Evolutionary conservation across 2,888 invertebrate species (phyloP).

Genomic region (Agapostemon virescens): DNA sequence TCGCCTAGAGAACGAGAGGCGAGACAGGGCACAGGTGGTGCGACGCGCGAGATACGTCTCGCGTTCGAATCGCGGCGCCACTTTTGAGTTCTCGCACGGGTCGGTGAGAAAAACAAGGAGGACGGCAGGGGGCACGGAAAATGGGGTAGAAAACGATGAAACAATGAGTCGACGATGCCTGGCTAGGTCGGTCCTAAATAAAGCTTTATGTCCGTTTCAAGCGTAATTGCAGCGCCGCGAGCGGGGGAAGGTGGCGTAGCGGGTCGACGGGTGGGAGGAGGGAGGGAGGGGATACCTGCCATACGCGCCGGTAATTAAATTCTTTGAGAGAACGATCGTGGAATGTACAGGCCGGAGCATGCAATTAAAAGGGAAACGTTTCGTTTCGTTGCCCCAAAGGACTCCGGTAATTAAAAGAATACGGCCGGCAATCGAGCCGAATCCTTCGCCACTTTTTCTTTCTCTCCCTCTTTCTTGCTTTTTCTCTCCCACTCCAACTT

Average conservation of each 20-base stretch:
- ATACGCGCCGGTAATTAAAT: slow-evolving; percentile 77
- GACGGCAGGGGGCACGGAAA: background rate
- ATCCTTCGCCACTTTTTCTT: slow-evolving; percentile 58
- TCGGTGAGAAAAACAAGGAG: slow-evolving; percentile 19
- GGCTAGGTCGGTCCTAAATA: slow-evolving; percentile 64
- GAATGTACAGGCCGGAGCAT: slow-evolving; percentile 76
- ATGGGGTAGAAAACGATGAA: slow-evolving; percentile 11
- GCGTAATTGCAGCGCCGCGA: slow-evolving; percentile 63
- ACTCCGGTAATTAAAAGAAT: slow-evolving; percentile 79
- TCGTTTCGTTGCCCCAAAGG: slow-evolving; percentile 73
- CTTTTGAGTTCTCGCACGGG: background rate
- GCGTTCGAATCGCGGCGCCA: slow-evolving; percentile 1
- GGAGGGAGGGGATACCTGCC: slow-evolving; percentile 65
- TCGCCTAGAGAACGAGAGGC: background rate
- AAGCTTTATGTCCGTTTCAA: slow-evolving; percentile 69
- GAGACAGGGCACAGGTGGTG: slow-evolving; percentile 3
- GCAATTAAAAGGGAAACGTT: slow-evolving; percentile 80
- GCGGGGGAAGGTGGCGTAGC: slow-evolving; percentile 3
- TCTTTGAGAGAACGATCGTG: slow-evolving; percentile 79
- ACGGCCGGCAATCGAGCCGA: slow-evolving; percentile 75
- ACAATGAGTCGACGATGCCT: slow-evolving; percentile 49
- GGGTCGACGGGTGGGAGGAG: no score
- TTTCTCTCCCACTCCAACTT: slow-evolving; percentile 3
- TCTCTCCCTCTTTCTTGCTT: slow-evolving; percentile 40
- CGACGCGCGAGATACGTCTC: slow-evolving; percentile 10